A percentile compares a stretch with the other conserved stretches of the same genome.
Evolutionary conservation across 2,113 vertebrate genomes (phyloP).

Genomic region (Podarcis raffonei): DNA sequence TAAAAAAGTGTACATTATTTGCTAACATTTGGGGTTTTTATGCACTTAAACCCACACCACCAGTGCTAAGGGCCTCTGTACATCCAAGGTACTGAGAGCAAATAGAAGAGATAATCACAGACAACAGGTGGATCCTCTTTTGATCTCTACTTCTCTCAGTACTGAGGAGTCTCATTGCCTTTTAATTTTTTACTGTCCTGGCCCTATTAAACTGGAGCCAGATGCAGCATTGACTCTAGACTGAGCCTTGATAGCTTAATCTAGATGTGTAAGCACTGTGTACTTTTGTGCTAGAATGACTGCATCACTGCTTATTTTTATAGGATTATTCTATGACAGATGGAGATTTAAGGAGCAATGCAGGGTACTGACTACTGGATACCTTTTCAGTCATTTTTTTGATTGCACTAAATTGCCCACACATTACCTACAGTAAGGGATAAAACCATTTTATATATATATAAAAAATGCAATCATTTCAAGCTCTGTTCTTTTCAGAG

Average conservation of each 20-base stretch:
- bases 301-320: not conserved
- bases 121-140: slow-evolving; percentile 80
- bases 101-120: slow-evolving; percentile 96
- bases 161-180: not conserved
- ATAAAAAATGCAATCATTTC: not conserved
- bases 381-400: not conserved
- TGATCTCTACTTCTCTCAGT: slow-evolving; percentile 26
- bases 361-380: not conserved
- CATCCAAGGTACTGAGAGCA: slow-evolving; percentile 91
- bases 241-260: not conserved
- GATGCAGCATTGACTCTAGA: not conserved
- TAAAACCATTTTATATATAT: not conserved
- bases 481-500: not conserved
- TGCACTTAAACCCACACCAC: slow-evolving; percentile 81
- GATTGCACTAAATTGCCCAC: not conserved
- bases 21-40: slow-evolving; percentile 80
- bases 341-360: not conserved
- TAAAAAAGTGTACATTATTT: slow-evolving; percentile 95
- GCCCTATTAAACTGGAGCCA: not conserved
- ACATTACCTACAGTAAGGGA: not conserved
- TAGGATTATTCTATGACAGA: not conserved
- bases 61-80: slow-evolving; percentile 94
- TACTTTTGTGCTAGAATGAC: not conserved
- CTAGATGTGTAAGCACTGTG: too few relatives aligned
- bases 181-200: not conserved